Percentiles rank a stretch among this genome's conserved stretches.
These are phyloP conservation scores for Melanophora roralis DNA, from an alignment of 2,888 invertebrate genomes.

Conservation along the genomic window DNA sequence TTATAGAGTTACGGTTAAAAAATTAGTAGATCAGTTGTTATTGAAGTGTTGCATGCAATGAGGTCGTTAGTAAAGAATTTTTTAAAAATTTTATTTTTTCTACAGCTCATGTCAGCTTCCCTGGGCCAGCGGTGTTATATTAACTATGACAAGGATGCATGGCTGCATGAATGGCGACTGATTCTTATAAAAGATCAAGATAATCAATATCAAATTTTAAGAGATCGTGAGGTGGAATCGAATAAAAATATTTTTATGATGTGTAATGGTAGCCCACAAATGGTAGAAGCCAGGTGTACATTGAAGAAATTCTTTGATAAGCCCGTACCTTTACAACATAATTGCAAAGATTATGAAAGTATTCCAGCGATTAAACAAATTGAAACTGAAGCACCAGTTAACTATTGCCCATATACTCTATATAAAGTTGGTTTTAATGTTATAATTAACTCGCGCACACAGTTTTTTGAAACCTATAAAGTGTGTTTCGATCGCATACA, in stretches of 20 bases:
- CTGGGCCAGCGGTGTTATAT: not conserved
- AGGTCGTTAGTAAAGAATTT: not conserved
- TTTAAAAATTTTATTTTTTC: not conserved
- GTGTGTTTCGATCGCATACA: constrained; percentile 43
- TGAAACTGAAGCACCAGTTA: not conserved
- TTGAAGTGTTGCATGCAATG: not conserved
- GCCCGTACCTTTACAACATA: not conserved
- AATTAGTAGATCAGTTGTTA: constrained; percentile 1
- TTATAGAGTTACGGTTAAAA: not conserved
- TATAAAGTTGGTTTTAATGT: constrained; percentile 43
- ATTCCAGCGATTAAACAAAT: not conserved
- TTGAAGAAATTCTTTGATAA: not conserved
- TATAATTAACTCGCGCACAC: not conserved
- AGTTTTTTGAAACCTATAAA: constrained; percentile 36
- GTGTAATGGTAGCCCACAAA: not conserved
- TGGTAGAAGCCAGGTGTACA: not conserved
- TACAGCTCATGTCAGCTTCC: not conserved
- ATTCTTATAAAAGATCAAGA: not conserved
- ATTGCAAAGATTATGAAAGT: not conserved
- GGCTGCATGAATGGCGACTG: constrained; percentile 25
- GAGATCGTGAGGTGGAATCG: not conserved
- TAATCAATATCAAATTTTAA: constrained; percentile 13
- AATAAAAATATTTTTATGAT: not conserved
- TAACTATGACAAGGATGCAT: not conserved
- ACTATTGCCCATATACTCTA: constrained; percentile 2